Base-by-base conservation (phyloP, 2,888 invertebrate species). In the Pasiphila rectangulata region DNA sequence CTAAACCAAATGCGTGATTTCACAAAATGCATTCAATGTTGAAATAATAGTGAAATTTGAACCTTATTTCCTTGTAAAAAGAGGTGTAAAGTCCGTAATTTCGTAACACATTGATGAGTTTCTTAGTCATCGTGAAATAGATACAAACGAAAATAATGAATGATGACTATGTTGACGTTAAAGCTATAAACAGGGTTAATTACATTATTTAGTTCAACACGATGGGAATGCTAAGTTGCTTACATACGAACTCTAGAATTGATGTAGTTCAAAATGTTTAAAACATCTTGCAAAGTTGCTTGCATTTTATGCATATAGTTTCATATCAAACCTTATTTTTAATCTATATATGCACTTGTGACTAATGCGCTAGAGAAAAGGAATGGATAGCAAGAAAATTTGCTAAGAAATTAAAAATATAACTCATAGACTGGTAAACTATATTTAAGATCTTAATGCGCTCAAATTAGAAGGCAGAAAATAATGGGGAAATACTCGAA, bases 41-140 rank as follows among this genome's bases (percentile, higher is more conserved):
- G 43, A 52, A 59, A 60, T 19, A 24, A 25, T 50, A 53, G 46
- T 44, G 46, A 41, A 66, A 49, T 62, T 62, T 67, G 43, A 54
- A 64, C 67, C 59, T 50, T 65, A 52, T 30, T 6, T n/a, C 16
- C 0, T 35, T 54, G 42, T 27, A 40, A 41, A 49, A 41, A 7
- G 20, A 41, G n/a, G 34, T 24, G 25, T 39, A 36, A 21, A 30
- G 3, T 7, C 21, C 9, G 24, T 13, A 17, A 29, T 29, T 20
- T 19, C 45, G 48, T 57, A 59, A 63, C 59, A 49, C 47, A 51
- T 45, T 56, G 46, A 38, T 59, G 57, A 58, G 55, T 40, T 51
- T 38, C 34, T 43, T 2, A 36, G 16, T 37, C 38, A 54, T 25
- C 42, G 38, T 46, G 32, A 50, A 52, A 52, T 40, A 32, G 20